phyloP scores from a whole-genome alignment of 2,888 invertebrate genomes.

The Clusia tigrina region DNA sequence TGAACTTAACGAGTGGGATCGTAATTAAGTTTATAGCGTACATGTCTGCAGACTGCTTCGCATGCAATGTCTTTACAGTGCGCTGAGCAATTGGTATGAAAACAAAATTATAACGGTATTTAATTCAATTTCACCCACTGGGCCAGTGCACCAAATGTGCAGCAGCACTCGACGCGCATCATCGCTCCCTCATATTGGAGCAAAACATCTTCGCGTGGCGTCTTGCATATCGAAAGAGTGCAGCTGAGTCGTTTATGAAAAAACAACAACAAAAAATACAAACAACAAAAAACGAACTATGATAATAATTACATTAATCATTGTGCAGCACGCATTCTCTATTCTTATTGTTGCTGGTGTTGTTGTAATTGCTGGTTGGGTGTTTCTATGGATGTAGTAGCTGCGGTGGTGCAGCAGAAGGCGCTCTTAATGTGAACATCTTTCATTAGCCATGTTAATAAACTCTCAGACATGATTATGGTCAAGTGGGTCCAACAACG shows the following conservation, averaged over 20 bases:
- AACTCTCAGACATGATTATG: conserved; percentile 7
- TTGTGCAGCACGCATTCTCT: conserved; percentile 48
- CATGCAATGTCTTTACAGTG: conserved; percentile 26
- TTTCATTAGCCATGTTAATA: conserved; percentile 5
- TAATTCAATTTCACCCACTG: conserved; percentile 64
- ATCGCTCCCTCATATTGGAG: conserved; percentile 20
- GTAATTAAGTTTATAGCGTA: no score
- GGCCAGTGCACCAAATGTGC: conserved; percentile 63
- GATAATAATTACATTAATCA: conserved; percentile 40
- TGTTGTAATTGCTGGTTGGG: background rate
- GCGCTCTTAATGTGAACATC: background rate
- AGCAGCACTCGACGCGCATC: conserved; percentile 39
- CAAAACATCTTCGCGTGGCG: conserved; percentile 19
- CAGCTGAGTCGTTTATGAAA: background rate
- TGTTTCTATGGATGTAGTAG: background rate
- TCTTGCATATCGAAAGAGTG: no score
- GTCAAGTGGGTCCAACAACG: conserved; percentile 15
- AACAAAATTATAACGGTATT: conserved; percentile 53
- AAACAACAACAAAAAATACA: conserved; percentile 14
- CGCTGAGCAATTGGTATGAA: conserved; percentile 47
- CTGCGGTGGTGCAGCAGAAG: background rate
- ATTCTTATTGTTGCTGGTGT: background rate
- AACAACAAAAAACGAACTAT: conserved; percentile 12
- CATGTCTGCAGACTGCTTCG: background rate
- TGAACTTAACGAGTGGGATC: no score